phyloP scores from a whole-genome alignment of 2,888 invertebrate species.

The Cosmia pyralina region DNA sequence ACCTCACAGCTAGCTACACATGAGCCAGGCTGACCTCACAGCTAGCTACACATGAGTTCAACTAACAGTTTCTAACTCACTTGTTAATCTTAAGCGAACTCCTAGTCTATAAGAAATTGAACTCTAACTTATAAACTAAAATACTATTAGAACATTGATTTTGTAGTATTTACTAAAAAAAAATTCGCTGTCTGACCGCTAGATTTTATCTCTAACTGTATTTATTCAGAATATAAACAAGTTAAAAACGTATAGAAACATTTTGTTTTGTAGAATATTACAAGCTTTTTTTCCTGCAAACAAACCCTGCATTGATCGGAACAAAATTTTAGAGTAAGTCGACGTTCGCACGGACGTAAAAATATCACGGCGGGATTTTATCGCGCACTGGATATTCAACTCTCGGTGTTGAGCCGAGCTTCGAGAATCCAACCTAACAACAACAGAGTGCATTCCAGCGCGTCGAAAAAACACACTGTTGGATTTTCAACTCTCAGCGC shows the following conservation, averaged over 20 bases:
- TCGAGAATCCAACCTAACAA: too few species aligned
- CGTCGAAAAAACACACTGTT: too few species aligned
- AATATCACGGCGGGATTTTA: too few species aligned
- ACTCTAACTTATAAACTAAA: constrained; percentile 42
- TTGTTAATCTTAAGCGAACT: constrained; percentile 56
- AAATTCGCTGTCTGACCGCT: constrained; percentile 2
- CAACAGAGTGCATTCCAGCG: too few species aligned
- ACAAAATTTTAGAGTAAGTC: background rate
- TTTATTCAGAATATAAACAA: constrained; percentile 1
- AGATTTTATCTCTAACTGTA: constrained; percentile 11
- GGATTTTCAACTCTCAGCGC: too few species aligned
- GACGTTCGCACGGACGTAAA: too few species aligned
- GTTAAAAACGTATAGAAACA: background rate
- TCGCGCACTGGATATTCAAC: too few species aligned
- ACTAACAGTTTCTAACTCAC: constrained; percentile 57
- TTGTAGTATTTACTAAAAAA: constrained; percentile 4
- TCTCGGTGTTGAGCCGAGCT: too few species aligned
- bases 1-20: background rate
- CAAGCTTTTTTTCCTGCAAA: background rate
- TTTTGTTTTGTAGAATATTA: background rate
- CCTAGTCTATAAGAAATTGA: constrained; percentile 65
- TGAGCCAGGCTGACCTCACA: constrained; percentile 14
- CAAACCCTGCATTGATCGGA: background rate
- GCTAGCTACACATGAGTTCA: background rate
- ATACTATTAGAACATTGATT: constrained; percentile 26